Base-by-base conservation (phyloP, 2,888 invertebrate genomes). In the Meliscaeva auricollis region DNA sequence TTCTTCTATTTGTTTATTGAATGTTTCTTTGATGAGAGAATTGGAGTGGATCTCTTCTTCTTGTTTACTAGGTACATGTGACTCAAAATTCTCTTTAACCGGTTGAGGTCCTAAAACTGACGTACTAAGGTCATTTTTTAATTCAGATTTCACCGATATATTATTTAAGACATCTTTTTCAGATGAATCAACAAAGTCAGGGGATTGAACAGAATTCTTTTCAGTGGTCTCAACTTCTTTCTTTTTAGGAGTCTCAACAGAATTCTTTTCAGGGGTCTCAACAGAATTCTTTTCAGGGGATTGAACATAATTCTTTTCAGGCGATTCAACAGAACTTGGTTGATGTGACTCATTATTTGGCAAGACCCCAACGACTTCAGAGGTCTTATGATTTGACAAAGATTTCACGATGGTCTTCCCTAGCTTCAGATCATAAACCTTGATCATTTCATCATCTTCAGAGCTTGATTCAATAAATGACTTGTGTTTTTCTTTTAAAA, bases 401-500 rank as follows among this genome's bases (percentile, higher is more conserved):
- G 88, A 75, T 58, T 90, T 89, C 9, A 90, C 88, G 30, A 90
- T 89, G 0, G 91, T 91, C 87, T 92, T 90, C 15, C 92, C 90
- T 72, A 91, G 88, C 87, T 92, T 92, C 15, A 92, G 90, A 66
- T 91, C 92, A 76, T 92, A 92, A 11, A 92, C 91, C 79, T 92
- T 91, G 62, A 90, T 85, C 83, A 91, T 90, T 52, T 91, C 91
- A 38, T 91, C 92, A 56, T 92, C 92, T 75, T 92, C 92, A 7
- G 92, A 92, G 54, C 92, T 92, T 13, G 91, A 91, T 75, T 91
- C 92, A n/a, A 89, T 85, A 0, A 88, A 88, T 0, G 89, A 87
- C 48, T 90, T 89, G 2, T 88, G 88, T 46, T 90, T 88, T 38
- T 88, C 69, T 38, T 82, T 85, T 5, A 88, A 88, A 6, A 81